These are phyloP conservation scores for Botrylloides violaceus DNA, from an alignment of 23 tunicate species.

Conservation along the genomic window DNA sequence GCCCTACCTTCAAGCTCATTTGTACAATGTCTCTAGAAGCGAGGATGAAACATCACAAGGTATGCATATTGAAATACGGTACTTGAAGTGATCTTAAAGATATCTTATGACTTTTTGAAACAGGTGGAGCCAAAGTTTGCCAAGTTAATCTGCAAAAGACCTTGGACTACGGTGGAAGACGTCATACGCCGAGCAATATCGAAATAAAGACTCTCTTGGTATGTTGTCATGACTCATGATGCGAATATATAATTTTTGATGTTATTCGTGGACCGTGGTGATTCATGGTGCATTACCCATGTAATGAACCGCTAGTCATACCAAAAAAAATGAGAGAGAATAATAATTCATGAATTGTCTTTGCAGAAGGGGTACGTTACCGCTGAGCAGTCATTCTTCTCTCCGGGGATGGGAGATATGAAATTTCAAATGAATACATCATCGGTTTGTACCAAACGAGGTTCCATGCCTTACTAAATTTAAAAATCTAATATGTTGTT, in stretches of 20 bases:
- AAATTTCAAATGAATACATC: not conserved
- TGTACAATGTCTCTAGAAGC: not conserved
- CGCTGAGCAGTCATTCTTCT: not conserved
- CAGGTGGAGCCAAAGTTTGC: conserved; percentile 20
- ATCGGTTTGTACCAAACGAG: not conserved
- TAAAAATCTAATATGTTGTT: no score
- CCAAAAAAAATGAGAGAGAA: no score
- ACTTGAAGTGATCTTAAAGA: not conserved
- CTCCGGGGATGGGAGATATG: not conserved
- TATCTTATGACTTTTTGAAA: not conserved
- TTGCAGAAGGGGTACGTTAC: not conserved
- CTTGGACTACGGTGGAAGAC: conserved; percentile 19
- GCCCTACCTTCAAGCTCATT: conserved; percentile 5
- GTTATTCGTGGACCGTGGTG: no score
- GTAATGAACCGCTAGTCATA: no score
- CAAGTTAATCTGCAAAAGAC: conserved; percentile 18
- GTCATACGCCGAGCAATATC: conserved; percentile 8
- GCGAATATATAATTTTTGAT: no score
- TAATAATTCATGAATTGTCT: not conserved
- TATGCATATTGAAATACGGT: not conserved
- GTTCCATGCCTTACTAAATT: no score
- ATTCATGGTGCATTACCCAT: no score
- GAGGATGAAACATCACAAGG: not conserved
- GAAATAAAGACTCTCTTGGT: conserved; percentile 10
- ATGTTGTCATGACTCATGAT: no score